A percentile compares a stretch with the other conserved stretches of the same genome.
Conservation (phyloP, 2,888 invertebrate species). For the Drosophila neotestacea region DNA sequence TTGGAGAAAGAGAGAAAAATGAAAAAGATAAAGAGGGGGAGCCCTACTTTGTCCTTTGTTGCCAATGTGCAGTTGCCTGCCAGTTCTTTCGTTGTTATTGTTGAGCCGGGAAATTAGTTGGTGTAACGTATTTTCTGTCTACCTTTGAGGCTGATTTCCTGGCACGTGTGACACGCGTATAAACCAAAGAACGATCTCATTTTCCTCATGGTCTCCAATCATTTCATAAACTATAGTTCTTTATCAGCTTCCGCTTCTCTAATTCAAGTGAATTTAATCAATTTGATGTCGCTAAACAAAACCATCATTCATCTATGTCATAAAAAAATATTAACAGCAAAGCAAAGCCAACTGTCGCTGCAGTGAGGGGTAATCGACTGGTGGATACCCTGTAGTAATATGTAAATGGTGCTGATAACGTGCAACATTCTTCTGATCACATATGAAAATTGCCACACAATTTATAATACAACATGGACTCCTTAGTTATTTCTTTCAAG, state of each 20-base stretch:
- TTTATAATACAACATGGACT: too few relatives aligned
- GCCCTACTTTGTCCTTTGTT: constrained; percentile 40
- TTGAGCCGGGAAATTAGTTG: constrained; percentile 59
- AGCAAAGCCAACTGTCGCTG: neutral
- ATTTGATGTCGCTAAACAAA: constrained; percentile 64
- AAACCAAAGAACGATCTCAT: constrained; percentile 7
- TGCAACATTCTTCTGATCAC: too few relatives aligned
- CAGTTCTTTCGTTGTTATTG: constrained; percentile 25
- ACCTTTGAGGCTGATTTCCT: constrained; percentile 42
- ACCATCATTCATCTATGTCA: constrained; percentile 35
- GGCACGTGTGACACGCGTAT: constrained; percentile 58
- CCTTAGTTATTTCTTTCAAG: neutral
- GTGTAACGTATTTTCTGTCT: constrained; percentile 57
- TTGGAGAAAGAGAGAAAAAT: constrained; percentile 15
- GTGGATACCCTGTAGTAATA: constrained; percentile 8
- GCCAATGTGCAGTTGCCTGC: constrained; percentile 40
- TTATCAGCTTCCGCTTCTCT: constrained; percentile 63
- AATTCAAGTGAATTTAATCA: constrained; percentile 76
- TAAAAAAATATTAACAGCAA: constrained; percentile 37
- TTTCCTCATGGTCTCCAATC: constrained; percentile 11
- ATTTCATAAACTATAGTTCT: constrained; percentile 13
- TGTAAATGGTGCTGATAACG: neutral
- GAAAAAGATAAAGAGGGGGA: constrained; percentile 19
- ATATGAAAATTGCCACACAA: too few relatives aligned
- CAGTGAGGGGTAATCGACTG: neutral